phyloP scores from a whole-genome alignment of 2,113 vertebrate species.

The Gorsachius goisagi region DNA sequence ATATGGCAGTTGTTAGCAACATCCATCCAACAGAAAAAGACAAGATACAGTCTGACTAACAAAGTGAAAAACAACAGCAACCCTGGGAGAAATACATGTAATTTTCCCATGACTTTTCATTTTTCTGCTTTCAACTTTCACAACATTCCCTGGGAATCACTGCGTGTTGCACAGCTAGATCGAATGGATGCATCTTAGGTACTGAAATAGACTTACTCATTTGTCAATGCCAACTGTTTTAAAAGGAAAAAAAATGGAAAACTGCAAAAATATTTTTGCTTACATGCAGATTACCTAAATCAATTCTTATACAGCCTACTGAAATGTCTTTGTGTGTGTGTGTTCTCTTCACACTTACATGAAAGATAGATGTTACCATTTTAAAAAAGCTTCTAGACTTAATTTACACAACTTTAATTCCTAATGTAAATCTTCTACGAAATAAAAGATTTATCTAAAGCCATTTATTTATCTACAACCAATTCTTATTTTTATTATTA shows the following conservation, averaged over 20 bases:
- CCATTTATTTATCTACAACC: neutral
- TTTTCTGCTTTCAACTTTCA: neutral
- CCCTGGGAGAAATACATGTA: neutral
- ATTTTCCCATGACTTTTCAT: neutral
- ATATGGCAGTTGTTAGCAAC: neutral
- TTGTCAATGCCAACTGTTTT: neutral
- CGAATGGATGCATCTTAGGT: neutral
- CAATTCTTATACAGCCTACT: neutral
- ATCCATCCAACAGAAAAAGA: neutral
- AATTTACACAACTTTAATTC: neutral
- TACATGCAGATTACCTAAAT: neutral
- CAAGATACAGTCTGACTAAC: neutral
- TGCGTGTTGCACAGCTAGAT: neutral
- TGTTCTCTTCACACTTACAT: neutral
- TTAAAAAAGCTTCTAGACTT: neutral
- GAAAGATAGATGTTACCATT: neutral
- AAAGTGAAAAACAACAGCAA: neutral
- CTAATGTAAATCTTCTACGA: neutral
- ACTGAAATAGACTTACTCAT: neutral
- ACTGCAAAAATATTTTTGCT: neutral
- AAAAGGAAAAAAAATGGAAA: neutral
- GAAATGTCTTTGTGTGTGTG: neutral
- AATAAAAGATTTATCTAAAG: neutral
- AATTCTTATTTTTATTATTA: neutral
- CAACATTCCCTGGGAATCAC: neutral